Evolutionary conservation across 2,888 invertebrate genomes (phyloP), one percentile per base, ranked within the genome.

Genomic region (Xanthia icteritia): DNA sequence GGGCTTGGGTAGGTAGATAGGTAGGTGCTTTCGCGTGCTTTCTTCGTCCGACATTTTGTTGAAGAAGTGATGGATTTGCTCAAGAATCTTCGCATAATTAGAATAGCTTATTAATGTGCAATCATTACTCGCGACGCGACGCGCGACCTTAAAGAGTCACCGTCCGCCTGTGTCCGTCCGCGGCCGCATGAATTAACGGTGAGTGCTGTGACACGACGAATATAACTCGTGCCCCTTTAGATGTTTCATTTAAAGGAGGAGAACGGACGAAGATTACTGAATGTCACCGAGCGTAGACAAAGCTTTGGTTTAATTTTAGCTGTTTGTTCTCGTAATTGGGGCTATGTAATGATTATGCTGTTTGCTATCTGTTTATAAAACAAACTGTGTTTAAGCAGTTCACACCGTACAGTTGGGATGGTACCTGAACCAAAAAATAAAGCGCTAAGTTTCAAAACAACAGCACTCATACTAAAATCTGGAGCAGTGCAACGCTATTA

Each of bases 401-500:
- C 20, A 45, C 13, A 27, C 5, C 42, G 1, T 51, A 15, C 23
- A 39, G 20, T 36, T 42, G 20, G 13, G 36, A 75, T 64, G 27
- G 13, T 48, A 71, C 27, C 51, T 65, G 39, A 56, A n/a, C 20
- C 66, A 60, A 61, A 76, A 85, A 63, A 69, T 17, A 70, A 63
- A 60, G 51, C 70, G 31, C 56, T 82, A 54, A 76, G 67, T 73
- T 81, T 31, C 39, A 58, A 75, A 68, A 69, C 74, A 76, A 65
- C 73, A 75, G 65, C 78, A 79, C 79, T 85, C 73, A 70, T 56
- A 67, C 71, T 81, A 79, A 82, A 88, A 85, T 83, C 73, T 86
- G 70, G 84, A 71, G 77, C 84, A 79, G 64, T 76, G 73, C 75
- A 82, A 81, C 69, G 86, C 79, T 81, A 81, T 85, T 88, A 87